Percentiles rank a stretch among this genome's conserved stretches.
These are phyloP conservation scores for Drosophila yooni DNA, from an alignment of 2,888 invertebrate genomes.

Conservation along the genomic window DNA sequence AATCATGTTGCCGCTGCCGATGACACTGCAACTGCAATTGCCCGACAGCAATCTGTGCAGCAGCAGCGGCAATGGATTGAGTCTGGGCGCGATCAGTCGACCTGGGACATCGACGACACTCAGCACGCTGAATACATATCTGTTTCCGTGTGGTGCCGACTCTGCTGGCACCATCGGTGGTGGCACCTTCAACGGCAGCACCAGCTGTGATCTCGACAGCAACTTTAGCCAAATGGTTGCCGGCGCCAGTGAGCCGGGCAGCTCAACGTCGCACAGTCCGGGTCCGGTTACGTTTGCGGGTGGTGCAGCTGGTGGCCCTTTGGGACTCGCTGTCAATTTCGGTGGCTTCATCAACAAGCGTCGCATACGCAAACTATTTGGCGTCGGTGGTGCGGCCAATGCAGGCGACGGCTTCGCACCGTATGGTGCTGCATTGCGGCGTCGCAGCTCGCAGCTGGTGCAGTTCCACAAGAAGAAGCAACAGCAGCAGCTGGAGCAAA, in stretches of 20 bases:
- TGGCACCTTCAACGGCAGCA: constrained; percentile 76
- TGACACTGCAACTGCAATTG: constrained; percentile 38
- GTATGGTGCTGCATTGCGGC: constrained; percentile 68
- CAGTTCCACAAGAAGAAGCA: constrained; percentile 81
- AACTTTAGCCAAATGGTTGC: constrained; percentile 84
- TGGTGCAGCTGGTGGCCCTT: constrained; percentile 11
- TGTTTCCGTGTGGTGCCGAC: constrained; percentile 82
- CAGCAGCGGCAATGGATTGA: constrained; percentile 42
- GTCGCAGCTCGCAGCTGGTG: constrained; percentile 80
- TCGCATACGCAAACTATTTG: constrained; percentile 78
- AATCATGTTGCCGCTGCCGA: constrained; percentile 63
- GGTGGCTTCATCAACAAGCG: constrained; percentile 80
- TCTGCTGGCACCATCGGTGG: constrained; percentile 78
- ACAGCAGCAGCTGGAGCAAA: constrained; percentile 74
- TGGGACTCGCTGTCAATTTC: constrained; percentile 65
- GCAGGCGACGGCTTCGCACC: constrained; percentile 52
- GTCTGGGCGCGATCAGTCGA: constrained; percentile 68
- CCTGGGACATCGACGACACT: constrained; percentile 80
- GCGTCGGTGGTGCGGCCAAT: constrained; percentile 60
- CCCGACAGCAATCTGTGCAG: constrained; percentile 45
- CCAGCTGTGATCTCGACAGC: constrained; percentile 83
- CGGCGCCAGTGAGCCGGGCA: constrained; percentile 68
- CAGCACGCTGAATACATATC: constrained; percentile 84
- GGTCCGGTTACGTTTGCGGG: constrained; percentile 11
- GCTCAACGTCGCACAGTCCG: constrained; percentile 51